phyloP scores from a whole-genome alignment of 1,140 invertebrate species.

The Drosophila watanabei region DNA sequence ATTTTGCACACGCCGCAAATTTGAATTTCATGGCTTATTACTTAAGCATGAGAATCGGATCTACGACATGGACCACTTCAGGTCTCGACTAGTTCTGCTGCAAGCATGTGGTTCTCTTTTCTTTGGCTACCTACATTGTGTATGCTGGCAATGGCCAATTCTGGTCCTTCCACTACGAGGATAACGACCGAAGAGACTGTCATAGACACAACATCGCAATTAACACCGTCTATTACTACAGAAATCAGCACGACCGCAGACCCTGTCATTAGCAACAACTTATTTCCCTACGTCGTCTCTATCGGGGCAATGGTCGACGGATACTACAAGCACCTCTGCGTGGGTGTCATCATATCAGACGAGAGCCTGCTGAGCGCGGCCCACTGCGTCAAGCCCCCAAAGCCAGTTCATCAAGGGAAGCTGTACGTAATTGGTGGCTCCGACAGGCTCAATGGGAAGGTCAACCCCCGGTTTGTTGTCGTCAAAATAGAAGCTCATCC shows the following conservation, averaged over 20 bases:
- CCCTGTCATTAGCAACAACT: neutral
- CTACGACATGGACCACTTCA: neutral
- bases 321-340: slow-evolving; percentile 59
- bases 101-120: neutral
- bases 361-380: slow-evolving; percentile 55
- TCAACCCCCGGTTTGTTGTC: slow-evolving; percentile 12
- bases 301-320: slow-evolving; percentile 27
- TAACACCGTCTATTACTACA: neutral
- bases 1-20: neutral
- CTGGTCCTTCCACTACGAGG: too few species aligned
- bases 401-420: neutral
- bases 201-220: neutral
- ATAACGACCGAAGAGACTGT: neutral
- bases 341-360: slow-evolving; percentile 49
- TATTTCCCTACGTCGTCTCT: slow-evolving; percentile 60
- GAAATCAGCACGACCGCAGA: neutral
- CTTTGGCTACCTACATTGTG: neutral
- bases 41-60: too few species aligned
- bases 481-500: slow-evolving; percentile 21
- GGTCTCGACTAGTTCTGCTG: neutral
- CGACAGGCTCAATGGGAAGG: slow-evolving; percentile 10
- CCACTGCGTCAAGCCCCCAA: slow-evolving; percentile 32
- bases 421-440: slow-evolving; percentile 38
- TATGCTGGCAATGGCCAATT: neutral
- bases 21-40: slow-evolving; percentile 25